Evolutionary conservation across 2,797 vertebrate species (phyloP).

Genomic region (Ispidina picta): DNA sequence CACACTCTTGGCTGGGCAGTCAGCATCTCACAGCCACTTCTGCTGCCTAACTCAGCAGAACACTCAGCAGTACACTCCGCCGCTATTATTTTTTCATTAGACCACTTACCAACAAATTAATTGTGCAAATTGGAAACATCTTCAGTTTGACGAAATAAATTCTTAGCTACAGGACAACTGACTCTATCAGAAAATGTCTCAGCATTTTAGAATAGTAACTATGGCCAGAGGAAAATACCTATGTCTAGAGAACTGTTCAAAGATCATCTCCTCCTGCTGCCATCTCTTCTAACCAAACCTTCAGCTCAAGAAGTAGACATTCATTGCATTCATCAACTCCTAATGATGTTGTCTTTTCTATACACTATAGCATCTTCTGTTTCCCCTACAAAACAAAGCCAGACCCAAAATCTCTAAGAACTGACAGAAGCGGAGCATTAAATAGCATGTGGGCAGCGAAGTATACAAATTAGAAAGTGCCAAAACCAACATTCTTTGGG

Average conservation of each 20-base stretch:
- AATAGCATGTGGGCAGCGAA: neutral
- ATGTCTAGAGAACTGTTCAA: neutral
- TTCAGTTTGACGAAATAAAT: neutral
- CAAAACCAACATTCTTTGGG: neutral
- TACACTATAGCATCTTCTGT: neutral
- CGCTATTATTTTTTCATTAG: neutral
- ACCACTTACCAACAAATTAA: neutral
- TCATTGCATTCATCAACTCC: neutral
- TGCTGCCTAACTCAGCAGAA: neutral
- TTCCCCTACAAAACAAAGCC: neutral
- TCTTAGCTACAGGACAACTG: neutral
- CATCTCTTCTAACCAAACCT: neutral
- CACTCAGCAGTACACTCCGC: neutral
- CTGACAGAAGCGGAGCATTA: neutral
- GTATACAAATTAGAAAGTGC: neutral
- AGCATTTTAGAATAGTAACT: neutral
- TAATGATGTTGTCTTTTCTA: neutral
- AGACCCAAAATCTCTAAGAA: neutral
- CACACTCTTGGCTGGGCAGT: neutral
- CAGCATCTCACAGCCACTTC: neutral
- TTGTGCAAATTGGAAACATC: neutral
- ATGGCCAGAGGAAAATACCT: neutral
- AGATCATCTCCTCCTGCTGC: neutral
- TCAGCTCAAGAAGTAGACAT: neutral
- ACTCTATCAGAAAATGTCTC: neutral